Conservation (phyloP, 2,113 vertebrate species). For the Lonchura striata region DNA sequence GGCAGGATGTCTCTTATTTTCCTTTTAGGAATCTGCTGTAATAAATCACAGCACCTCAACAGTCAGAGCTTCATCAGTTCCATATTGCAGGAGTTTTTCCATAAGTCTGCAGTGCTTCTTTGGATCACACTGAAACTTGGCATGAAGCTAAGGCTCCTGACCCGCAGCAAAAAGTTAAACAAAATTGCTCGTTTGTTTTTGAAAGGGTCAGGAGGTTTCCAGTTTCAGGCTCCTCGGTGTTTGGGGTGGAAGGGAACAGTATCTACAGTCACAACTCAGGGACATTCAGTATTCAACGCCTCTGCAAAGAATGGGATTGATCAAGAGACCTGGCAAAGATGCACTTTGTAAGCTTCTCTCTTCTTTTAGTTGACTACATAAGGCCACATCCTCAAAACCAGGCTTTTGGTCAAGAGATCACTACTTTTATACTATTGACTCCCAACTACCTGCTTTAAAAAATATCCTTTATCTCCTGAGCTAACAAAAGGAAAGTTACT, state of each 20-base stretch:
- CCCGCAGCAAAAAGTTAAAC: conserved; percentile 8
- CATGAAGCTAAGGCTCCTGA: not conserved
- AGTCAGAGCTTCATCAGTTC: not conserved
- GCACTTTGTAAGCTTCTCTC: not conserved
- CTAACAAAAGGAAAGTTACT: not conserved
- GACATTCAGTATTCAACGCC: not conserved
- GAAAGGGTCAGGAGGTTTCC: conserved; percentile 6
- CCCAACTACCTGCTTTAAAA: not conserved
- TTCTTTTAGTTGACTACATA: not conserved
- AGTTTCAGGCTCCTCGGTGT: not conserved
- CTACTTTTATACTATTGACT: not conserved
- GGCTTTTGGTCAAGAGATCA: not conserved
- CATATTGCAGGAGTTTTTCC: not conserved
- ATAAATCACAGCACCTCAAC: not conserved
- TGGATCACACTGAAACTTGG: conserved; percentile 7
- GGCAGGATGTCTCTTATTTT: not conserved
- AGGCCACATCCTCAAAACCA: not conserved
- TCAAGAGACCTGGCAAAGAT: not conserved
- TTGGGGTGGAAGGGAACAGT: not conserved
- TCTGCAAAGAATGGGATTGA: not conserved
- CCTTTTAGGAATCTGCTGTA: not conserved
- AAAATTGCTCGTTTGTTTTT: not conserved
- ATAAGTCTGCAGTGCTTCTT: not conserved
- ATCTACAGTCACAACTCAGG: not conserved
- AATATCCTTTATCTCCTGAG: not conserved